These are phyloP conservation scores for Prenolepis imparis DNA, from an alignment of 2,888 invertebrate species.

Conservation along the genomic window DNA sequence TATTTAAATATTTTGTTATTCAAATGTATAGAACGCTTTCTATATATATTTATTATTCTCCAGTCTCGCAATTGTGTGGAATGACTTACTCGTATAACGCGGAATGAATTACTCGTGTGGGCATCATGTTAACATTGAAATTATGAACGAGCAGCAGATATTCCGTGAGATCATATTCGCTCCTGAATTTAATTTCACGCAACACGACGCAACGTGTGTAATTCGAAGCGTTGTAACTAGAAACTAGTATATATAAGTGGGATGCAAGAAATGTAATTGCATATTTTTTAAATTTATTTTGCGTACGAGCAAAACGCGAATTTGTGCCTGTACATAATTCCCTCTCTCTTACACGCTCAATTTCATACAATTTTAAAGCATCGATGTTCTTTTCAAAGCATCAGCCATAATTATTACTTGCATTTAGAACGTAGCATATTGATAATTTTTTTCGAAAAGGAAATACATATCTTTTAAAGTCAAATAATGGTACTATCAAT, in stretches of 20 bases:
- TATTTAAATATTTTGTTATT: neutral
- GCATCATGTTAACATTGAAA: slow-evolving; percentile 48
- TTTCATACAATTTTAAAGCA: neutral
- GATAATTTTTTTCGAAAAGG: neutral
- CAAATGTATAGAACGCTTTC: neutral
- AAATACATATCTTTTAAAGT: neutral
- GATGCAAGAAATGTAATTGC: slow-evolving; percentile 20
- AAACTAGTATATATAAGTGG: slow-evolving; percentile 22
- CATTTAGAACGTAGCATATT: neutral
- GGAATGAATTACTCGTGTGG: slow-evolving; percentile 26
- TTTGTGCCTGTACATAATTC: neutral
- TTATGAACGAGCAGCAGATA: slow-evolving; percentile 51
- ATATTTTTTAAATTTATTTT: slow-evolving; percentile 14
- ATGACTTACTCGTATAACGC: neutral
- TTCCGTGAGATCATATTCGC: slow-evolving; percentile 44
- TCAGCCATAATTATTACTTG: neutral
- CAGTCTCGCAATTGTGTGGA: neutral
- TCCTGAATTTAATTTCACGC: slow-evolving; percentile 46
- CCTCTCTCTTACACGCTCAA: neutral
- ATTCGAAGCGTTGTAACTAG: slow-evolving; percentile 50
- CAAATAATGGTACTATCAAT: neutral
- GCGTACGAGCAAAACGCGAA: neutral
- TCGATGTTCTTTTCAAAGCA: neutral
- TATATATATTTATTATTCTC: slow-evolving; percentile 4
- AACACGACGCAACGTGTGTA: slow-evolving; percentile 44